Conservation (phyloP, 2,797 vertebrate species). For the Sparidentex hasta region DNA sequence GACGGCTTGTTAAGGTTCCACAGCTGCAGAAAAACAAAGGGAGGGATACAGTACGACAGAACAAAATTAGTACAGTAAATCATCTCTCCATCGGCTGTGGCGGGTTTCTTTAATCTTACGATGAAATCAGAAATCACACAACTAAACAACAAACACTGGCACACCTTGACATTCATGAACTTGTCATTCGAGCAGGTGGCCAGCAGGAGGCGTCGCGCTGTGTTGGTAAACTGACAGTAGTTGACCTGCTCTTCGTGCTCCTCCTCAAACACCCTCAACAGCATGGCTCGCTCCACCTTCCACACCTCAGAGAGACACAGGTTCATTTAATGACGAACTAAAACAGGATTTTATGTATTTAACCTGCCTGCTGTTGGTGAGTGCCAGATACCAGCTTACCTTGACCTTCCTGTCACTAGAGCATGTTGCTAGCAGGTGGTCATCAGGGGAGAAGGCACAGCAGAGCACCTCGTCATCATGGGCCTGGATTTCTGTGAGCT, state of each 20-base stretch:
- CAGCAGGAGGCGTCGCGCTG: slow-evolving; percentile 84
- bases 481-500: slow-evolving; percentile 89
- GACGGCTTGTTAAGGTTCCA: slow-evolving; percentile 91
- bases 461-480: slow-evolving; percentile 96
- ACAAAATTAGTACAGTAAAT: background rate
- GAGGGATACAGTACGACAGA: background rate
- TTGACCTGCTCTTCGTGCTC: slow-evolving; percentile 95
- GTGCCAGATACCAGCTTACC: slow-evolving; percentile 72
- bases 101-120: background rate
- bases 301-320: slow-evolving; percentile 86
- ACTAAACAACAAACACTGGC: background rate
- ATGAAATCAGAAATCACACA: too few species aligned
- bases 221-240: slow-evolving; percentile 94
- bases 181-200: slow-evolving; percentile 93
- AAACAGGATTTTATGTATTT: background rate
- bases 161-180: slow-evolving; percentile 91
- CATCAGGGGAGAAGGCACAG: slow-evolving; percentile 93
- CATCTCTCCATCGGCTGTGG: background rate
- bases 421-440: slow-evolving; percentile 92
- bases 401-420: slow-evolving; percentile 95
- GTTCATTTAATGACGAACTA: background rate
- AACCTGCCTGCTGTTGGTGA: too few species aligned
- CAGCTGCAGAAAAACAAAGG: slow-evolving; percentile 78
- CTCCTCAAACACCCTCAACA: slow-evolving; percentile 86
- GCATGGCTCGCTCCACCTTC: slow-evolving; percentile 87